These are phyloP conservation scores for Yoshiicerus persimilis DNA, from an alignment of 1,140 invertebrate species.

Conservation along the genomic window DNA sequence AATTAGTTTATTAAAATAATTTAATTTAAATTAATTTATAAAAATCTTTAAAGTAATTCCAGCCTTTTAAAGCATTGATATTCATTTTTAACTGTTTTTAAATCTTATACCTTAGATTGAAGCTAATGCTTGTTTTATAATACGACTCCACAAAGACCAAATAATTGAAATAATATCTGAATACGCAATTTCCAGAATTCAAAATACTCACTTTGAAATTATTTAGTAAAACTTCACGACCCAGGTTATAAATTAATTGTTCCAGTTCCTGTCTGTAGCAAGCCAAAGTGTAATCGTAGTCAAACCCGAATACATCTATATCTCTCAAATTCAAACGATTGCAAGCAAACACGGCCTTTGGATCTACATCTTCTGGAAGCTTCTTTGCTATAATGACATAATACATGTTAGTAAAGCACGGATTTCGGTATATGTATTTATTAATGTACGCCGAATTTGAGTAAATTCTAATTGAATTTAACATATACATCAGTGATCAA, in stretches of 20 bases:
- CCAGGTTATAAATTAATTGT: constrained; percentile 88
- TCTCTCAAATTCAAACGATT: constrained; percentile 91
- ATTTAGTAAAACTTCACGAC: constrained; percentile 80
- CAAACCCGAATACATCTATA: constrained; percentile 95
- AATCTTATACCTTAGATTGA: too few species aligned
- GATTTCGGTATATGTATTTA: not conserved
- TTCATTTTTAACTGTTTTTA: too few species aligned
- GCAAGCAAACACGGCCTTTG: constrained; percentile 89
- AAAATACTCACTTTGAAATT: constrained; percentile 76
- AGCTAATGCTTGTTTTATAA: too few species aligned
- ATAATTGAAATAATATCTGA: not conserved
- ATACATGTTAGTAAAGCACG: not conserved
- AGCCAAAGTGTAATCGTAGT: constrained; percentile 98
- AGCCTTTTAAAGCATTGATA: not conserved
- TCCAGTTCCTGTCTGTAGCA: constrained; percentile 90
- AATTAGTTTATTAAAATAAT: too few species aligned
- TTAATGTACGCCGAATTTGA: too few species aligned
- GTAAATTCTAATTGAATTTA: too few species aligned
- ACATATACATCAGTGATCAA: too few species aligned
- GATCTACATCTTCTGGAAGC: constrained; percentile 79
- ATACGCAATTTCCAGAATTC: not conserved
- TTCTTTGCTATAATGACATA: constrained; percentile 70
- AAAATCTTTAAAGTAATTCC: too few species aligned
- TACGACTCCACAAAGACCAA: too few species aligned
- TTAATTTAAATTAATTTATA: too few species aligned